Evolutionary conservation across 2,797 vertebrate species (phyloP).

Genomic region (Prionace glauca): DNA sequence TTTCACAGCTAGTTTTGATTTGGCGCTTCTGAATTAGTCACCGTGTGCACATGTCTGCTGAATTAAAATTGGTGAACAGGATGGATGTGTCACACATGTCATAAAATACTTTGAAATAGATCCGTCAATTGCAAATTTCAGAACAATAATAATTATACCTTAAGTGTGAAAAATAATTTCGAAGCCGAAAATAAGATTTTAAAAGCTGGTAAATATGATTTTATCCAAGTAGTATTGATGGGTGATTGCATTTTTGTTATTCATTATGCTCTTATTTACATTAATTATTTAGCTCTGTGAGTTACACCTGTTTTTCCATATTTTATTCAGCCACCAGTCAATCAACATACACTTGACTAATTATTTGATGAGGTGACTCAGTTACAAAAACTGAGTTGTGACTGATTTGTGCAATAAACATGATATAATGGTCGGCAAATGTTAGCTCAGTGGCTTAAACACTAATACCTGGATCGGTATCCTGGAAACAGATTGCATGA

Average conservation of each 20-base stretch:
- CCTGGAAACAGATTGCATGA: too few species aligned
- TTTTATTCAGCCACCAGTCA: neutral
- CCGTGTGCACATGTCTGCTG: neutral
- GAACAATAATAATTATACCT: neutral
- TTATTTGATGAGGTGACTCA: neutral
- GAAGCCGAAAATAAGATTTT: neutral
- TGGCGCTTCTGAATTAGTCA: neutral
- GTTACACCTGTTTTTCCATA: neutral
- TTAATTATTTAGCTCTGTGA: neutral
- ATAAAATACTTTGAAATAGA: neutral
- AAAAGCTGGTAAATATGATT: neutral
- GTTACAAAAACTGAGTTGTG: constrained; percentile 2
- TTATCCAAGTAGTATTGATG: neutral
- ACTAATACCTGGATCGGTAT: neutral
- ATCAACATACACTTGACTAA: neutral
- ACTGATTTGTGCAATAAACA: neutral
- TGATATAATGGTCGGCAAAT: neutral
- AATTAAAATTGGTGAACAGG: neutral
- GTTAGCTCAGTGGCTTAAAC: neutral
- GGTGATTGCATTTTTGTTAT: neutral
- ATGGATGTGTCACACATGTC: neutral
- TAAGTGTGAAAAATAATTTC: constrained; percentile 3
- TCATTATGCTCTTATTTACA: neutral
- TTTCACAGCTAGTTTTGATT: neutral
- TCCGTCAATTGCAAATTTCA: neutral